Evolutionary conservation across 1,140 invertebrate species (phyloP).

Genomic region (Stegodyphus mimosarum): DNA sequence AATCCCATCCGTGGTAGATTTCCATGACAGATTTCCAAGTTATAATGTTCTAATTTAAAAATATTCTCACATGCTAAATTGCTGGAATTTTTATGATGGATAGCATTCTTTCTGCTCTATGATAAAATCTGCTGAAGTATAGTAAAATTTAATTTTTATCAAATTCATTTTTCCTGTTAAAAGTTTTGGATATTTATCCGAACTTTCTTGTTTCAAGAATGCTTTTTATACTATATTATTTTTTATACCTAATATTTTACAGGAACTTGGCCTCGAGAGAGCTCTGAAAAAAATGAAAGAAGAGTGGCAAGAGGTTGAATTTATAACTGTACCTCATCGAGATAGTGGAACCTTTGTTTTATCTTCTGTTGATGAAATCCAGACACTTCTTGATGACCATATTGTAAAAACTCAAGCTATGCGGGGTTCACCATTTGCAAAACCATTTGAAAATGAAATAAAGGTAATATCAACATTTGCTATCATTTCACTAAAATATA

Average conservation of each 20-base stretch:
- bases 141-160: too few relatives aligned
- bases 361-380: constrained; percentile 93
- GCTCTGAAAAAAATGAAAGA: constrained; percentile 84
- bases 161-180: too few relatives aligned
- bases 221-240: background rate
- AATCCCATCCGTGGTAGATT: too few relatives aligned
- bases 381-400: constrained; percentile 93
- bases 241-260: background rate
- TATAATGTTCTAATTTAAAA: too few relatives aligned
- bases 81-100: too few relatives aligned
- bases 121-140: too few relatives aligned
- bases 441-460: constrained; percentile 86
- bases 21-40: too few relatives aligned
- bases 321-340: constrained; percentile 79
- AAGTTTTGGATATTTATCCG: too few relatives aligned
- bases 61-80: too few relatives aligned
- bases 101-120: too few relatives aligned
- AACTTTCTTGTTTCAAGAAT: too few relatives aligned
- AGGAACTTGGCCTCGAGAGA: constrained; percentile 84
- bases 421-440: constrained; percentile 96
- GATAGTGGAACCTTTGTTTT: constrained; percentile 93
- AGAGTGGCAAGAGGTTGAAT: constrained; percentile 85
- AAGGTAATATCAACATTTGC: constrained; percentile 71
- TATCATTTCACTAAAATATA: background rate
- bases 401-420: constrained; percentile 97